Conservation (phyloP, 30 jellyfish, hydroid and myxozoan species). For the Pelagia noctiluca region DNA sequence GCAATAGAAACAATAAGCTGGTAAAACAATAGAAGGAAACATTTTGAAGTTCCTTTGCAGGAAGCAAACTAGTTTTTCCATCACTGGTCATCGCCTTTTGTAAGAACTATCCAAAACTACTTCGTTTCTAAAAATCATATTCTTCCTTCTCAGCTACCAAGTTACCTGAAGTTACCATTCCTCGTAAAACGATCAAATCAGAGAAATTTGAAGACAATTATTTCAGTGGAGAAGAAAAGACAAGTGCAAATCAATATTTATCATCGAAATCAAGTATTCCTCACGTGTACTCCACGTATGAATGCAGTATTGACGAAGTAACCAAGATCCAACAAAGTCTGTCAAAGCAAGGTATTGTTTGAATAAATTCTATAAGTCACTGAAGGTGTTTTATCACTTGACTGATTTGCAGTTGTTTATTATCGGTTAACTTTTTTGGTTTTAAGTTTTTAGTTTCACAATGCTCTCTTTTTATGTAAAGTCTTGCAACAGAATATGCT, state of each 20-base stretch:
- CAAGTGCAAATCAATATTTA: constrained; percentile 12
- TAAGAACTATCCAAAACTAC: too few species aligned
- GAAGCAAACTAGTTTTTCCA: too few species aligned
- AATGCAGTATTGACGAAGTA: constrained; percentile 38
- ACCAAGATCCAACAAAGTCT: background rate
- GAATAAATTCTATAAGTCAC: background rate
- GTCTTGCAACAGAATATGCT: too few species aligned
- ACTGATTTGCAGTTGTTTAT: background rate
- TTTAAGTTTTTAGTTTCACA: background rate
- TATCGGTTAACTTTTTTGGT: too few species aligned
- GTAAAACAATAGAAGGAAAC: too few species aligned
- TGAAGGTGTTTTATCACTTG: background rate
- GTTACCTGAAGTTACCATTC: background rate
- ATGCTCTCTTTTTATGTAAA: background rate
- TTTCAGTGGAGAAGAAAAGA: constrained; percentile 7
- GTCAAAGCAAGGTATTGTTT: background rate
- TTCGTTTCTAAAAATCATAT: too few species aligned
- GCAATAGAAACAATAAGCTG: too few species aligned
- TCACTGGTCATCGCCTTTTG: too few species aligned
- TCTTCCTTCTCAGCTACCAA: background rate
- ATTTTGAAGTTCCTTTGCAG: too few species aligned
- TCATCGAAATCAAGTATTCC: constrained; percentile 66
- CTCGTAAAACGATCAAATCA: background rate
- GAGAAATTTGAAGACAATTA: constrained; percentile 21
- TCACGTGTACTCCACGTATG: constrained; percentile 52